Conservation (phyloP, 1,140 invertebrate genomes). For the Trinorchestia longiramus region DNA sequence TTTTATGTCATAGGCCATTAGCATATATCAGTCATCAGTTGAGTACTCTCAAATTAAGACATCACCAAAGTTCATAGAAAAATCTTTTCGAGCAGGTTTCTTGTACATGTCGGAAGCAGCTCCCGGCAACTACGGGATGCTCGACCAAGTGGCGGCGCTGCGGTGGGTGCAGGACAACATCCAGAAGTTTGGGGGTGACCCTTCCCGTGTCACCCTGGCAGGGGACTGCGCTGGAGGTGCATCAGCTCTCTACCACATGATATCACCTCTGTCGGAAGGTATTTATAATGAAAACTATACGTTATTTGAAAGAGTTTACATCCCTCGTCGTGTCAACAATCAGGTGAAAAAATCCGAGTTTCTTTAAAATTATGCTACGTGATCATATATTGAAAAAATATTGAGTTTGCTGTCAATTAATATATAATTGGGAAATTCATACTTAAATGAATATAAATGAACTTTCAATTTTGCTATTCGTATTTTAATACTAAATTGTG, state of each 20-base stretch:
- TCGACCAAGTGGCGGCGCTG: slow-evolving; percentile 81
- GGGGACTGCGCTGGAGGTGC: slow-evolving; percentile 80
- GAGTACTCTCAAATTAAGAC: too few relatives aligned
- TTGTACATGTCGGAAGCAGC: slow-evolving; percentile 67
- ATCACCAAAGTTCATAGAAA: not conserved
- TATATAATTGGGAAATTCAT: not conserved
- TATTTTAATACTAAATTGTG: not conserved
- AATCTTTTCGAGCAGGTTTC: not conserved
- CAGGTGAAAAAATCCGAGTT: not conserved
- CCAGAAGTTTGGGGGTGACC: slow-evolving; percentile 81
- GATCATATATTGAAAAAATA: not conserved
- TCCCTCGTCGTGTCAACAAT: not conserved
- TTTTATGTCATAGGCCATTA: too few relatives aligned
- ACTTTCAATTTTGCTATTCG: not conserved
- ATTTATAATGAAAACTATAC: not conserved
- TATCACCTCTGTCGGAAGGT: slow-evolving; percentile 80
- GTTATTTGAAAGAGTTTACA: not conserved
- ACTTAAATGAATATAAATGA: not conserved
- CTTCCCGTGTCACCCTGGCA: slow-evolving; percentile 77
- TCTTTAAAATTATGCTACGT: not conserved
- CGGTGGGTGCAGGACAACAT: slow-evolving; percentile 83
- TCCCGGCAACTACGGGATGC: slow-evolving; percentile 81
- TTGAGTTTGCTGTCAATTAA: too few relatives aligned
- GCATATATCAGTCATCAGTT: too few relatives aligned
- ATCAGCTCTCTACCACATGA: slow-evolving; percentile 77